phyloP scores from a whole-genome alignment of 2,888 invertebrate species.

The Drosophila stalkeri region DNA sequence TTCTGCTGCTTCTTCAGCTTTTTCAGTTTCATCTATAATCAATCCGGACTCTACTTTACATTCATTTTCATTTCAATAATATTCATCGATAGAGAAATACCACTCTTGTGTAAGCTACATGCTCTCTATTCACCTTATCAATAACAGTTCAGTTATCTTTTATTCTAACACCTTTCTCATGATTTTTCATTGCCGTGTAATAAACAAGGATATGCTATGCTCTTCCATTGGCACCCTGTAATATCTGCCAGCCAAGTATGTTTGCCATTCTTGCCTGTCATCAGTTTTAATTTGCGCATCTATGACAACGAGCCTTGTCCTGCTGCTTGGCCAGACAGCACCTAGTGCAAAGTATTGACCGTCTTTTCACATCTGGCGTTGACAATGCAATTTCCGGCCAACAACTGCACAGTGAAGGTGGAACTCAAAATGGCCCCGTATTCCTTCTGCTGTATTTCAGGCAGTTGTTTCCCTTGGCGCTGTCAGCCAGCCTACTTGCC shows the following conservation, averaged over 20 bases:
- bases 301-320: constrained; percentile 47
- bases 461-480: constrained; percentile 39
- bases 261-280: constrained; percentile 37
- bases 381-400: constrained; percentile 75
- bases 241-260: neutral
- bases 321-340: neutral
- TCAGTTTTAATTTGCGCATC: constrained; percentile 73
- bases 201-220: neutral
- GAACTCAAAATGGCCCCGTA: constrained; percentile 1
- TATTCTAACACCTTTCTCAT: neutral
- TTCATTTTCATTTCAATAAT: no score
- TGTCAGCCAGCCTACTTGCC: constrained; percentile 26
- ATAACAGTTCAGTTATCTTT: no score
- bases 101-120: no score
- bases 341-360: constrained; percentile 22
- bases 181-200: constrained; percentile 10
- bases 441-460: constrained; percentile 14
- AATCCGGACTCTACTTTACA: no score
- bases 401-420: constrained; percentile 42
- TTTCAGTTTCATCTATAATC: no score
- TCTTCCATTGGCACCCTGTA: neutral
- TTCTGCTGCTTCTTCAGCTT: no score
- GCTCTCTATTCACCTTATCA: no score
- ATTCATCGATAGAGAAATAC: no score
- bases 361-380: constrained; percentile 60